Conservation (phyloP, 2,797 vertebrate species). For the Todus mexicanus region DNA sequence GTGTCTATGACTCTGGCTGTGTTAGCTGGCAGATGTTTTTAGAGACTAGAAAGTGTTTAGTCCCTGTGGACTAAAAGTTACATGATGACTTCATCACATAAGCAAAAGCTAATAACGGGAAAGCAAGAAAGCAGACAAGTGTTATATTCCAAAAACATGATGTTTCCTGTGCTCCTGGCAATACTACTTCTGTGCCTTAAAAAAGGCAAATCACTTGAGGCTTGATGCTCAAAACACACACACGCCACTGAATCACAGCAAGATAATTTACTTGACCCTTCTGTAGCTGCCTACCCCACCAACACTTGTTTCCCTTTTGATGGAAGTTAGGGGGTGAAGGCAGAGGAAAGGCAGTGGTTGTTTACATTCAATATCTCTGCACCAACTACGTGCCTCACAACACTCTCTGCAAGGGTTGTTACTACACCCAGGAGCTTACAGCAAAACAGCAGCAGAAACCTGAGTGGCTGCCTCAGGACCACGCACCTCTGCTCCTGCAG, state of each 20-base stretch:
- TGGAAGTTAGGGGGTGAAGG: neutral
- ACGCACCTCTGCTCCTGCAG: neutral
- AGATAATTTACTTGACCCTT: neutral
- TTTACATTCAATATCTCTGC: neutral
- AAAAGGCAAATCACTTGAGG: slow-evolving; percentile 71
- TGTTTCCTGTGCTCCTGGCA: slow-evolving; percentile 59
- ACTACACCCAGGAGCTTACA: neutral
- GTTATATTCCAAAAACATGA: slow-evolving; percentile 51
- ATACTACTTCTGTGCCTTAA: slow-evolving; percentile 20
- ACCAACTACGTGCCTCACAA: neutral
- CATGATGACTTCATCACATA: slow-evolving; percentile 56
- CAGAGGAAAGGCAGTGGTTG: slow-evolving; percentile 14
- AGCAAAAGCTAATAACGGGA: slow-evolving; percentile 43
- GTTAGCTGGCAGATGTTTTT: slow-evolving; percentile 43
- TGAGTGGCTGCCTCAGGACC: neutral
- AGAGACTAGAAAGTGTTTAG: slow-evolving; percentile 58
- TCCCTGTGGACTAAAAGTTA: slow-evolving; percentile 23
- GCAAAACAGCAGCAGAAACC: neutral
- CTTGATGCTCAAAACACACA: slow-evolving; percentile 12
- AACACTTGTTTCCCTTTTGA: neutral
- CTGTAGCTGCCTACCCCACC: neutral
- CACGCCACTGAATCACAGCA: rapidly evolving
- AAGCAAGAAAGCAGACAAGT: slow-evolving; percentile 41
- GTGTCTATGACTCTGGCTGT: slow-evolving; percentile 19
- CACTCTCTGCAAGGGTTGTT: neutral